phyloP scores from a whole-genome alignment of 2,888 invertebrate genomes.

The Caenorhabditis sp. region DNA sequence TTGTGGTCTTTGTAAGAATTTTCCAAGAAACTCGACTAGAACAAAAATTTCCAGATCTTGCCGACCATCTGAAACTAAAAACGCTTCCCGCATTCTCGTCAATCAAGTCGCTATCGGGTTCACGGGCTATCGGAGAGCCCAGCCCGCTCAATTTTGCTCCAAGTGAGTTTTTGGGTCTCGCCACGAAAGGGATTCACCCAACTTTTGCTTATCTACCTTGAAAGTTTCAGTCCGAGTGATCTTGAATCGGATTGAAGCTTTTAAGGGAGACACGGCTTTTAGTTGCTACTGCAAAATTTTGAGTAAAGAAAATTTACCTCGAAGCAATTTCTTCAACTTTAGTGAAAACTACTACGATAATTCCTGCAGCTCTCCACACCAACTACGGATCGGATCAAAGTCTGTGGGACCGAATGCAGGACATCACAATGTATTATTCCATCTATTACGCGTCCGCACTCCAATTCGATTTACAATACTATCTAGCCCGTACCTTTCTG shows the following conservation, averaged over 20 bases:
- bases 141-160: background rate
- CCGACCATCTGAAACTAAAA: slow-evolving; percentile 6
- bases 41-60: background rate
- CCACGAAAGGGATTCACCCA: too few species aligned
- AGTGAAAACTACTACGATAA: too few species aligned
- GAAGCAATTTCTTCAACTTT: too few species aligned
- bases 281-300: too few species aligned
- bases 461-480: background rate
- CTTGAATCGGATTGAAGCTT: too few species aligned
- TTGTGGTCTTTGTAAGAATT: slow-evolving; percentile 9
- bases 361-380: background rate
- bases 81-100: slow-evolving; percentile 2
- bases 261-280: too few species aligned
- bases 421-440: background rate
- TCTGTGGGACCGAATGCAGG: background rate
- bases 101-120: background rate
- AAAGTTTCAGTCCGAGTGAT: background rate
- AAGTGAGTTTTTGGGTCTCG: background rate
- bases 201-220: too few species aligned
- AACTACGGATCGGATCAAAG: background rate
- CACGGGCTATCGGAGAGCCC: slow-evolving; percentile 2
- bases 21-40: background rate
- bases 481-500: background rate
- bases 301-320: too few species aligned
- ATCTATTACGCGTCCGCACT: background rate